phyloP scores from a whole-genome alignment of 2,113 vertebrate species.

The Tyto alba region DNA sequence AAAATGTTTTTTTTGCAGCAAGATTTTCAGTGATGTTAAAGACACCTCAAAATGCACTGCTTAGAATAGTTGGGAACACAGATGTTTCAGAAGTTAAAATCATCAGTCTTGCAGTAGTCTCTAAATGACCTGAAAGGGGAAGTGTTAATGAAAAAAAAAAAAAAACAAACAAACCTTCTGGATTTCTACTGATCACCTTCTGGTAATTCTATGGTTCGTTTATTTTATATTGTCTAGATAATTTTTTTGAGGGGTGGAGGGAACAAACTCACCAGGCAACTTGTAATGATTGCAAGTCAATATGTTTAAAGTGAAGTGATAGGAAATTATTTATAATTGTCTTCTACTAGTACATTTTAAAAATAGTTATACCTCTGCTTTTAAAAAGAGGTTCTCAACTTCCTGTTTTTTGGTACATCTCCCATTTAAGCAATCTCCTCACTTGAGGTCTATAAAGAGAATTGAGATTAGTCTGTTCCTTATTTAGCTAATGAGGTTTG shows the following conservation, averaged over 20 bases:
- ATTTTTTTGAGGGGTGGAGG: rapidly evolving
- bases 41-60: not conserved
- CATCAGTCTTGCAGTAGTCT: not conserved
- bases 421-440: not conserved
- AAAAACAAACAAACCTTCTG: not conserved
- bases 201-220: not conserved
- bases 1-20: not conserved
- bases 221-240: not conserved
- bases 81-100: not conserved
- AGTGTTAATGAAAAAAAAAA: not conserved
- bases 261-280: not conserved
- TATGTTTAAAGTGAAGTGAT: not conserved
- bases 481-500: not conserved
- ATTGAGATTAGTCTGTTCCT: not conserved
- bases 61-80: not conserved
- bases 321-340: not conserved
- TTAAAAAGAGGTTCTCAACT: not conserved
- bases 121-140: not conserved
- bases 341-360: not conserved
- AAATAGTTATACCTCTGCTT: not conserved
- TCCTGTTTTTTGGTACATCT: not conserved
- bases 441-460: not conserved
- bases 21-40: not conserved
- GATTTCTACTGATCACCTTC: not conserved
- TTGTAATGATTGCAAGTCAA: not conserved